Conservation (phyloP, 2,113 vertebrate species). For the Nothocercus julius region DNA sequence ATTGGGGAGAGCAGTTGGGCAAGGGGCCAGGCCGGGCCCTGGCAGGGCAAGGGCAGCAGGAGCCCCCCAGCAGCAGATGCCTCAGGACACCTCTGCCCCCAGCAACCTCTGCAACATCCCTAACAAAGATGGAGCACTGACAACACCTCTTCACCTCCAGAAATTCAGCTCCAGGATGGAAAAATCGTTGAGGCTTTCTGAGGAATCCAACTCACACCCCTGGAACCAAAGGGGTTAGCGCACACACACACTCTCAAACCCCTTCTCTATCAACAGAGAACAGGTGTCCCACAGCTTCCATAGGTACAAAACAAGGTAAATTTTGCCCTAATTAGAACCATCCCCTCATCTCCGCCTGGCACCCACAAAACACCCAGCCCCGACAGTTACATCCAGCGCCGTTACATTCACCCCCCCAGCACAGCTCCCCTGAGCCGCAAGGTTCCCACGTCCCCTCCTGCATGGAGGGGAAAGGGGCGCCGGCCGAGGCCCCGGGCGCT, state of each 20-base stretch:
- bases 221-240: background rate
- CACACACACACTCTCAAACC: background rate
- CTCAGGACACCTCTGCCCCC: background rate
- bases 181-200: background rate
- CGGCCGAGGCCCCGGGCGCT: background rate
- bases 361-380: background rate
- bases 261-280: background rate
- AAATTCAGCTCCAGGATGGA: background rate
- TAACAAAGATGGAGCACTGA: background rate
- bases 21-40: background rate
- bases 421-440: rapidly evolving
- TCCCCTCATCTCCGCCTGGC: background rate
- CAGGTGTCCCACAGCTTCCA: background rate
- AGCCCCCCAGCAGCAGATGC: background rate
- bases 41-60: rapidly evolving
- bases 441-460: background rate
- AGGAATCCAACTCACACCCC: background rate
- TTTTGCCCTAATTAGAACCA: background rate
- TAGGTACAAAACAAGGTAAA: background rate
- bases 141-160: background rate
- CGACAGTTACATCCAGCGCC: background rate
- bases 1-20: background rate
- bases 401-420: background rate
- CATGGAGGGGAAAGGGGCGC: background rate
- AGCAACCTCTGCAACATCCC: background rate